Percentiles rank a stretch among this genome's conserved stretches.
phyloP scores from a whole-genome alignment of 2,888 invertebrate genomes.

The Mythimna loreyi region DNA sequence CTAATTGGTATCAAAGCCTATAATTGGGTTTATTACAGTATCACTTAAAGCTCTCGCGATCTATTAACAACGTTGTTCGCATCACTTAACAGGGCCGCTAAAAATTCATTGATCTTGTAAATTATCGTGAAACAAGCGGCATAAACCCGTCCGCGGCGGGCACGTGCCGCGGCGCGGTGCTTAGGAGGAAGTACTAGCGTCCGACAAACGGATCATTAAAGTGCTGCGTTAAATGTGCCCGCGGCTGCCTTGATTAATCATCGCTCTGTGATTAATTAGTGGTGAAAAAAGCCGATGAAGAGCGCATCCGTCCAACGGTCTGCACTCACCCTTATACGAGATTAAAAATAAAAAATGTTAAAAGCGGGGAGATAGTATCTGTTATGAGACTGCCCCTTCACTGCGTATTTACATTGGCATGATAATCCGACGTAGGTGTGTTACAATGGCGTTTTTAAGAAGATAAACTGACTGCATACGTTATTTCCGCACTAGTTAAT shows the following conservation, averaged over 20 bases:
- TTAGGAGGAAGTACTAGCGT: conserved; percentile 78
- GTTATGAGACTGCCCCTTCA: conserved; percentile 69
- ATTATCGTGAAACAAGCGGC: conserved; percentile 74
- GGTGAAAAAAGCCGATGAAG: conserved; percentile 77
- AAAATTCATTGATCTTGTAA: conserved; percentile 77
- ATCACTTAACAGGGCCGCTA: conserved; percentile 64
- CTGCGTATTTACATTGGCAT: conserved; percentile 64
- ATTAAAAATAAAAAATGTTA: conserved; percentile 70
- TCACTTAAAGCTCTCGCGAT: conserved; percentile 53
- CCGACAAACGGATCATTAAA: conserved; percentile 86
- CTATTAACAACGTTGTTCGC: conserved; percentile 58
- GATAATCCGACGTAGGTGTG: conserved; percentile 55
- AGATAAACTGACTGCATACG: conserved; percentile 31
- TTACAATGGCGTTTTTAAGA: conserved; percentile 52
- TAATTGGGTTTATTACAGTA: conserved; percentile 51
- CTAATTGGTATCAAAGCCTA: conserved; percentile 38
- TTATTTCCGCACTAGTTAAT: conserved; percentile 48
- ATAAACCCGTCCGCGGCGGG: conserved; percentile 76
- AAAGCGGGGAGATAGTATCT: conserved; percentile 65
- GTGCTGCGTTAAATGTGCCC: conserved; percentile 81
- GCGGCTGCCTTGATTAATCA: conserved; percentile 85
- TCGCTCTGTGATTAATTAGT: conserved; percentile 85
- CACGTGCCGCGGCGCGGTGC: conserved; percentile 69
- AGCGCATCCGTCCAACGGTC: conserved; percentile 73
- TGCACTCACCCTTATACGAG: conserved; percentile 69